Base-by-base conservation (phyloP, 2,113 vertebrate genomes). In the Labrus mixtus region DNA sequence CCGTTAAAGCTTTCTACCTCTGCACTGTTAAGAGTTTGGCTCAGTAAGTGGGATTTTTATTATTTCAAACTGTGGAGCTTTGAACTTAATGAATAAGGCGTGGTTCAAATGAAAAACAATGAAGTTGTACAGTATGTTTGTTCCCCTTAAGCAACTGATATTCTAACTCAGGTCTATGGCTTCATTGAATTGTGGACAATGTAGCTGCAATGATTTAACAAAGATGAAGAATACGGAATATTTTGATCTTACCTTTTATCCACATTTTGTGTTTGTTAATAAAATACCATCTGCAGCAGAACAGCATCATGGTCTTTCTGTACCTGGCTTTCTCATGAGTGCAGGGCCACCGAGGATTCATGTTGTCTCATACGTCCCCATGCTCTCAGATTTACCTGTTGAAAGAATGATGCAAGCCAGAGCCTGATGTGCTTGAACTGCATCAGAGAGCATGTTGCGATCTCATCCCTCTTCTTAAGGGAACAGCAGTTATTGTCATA, bases 361-460 rank as follows among this genome's bases (percentile, higher is more conserved):
- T 68, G 75, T 76, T 64, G 83, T 86, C 77, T 56, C 67, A 12
- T 16, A 54, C 1, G 3, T 78, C 82, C 81, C 86, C 36, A 17
- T 15, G 76, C 25, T 36, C 76, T 71, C 63, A 20, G 20, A 33
- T 53, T 64, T 13, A 87, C 85, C 68, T 92, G 89, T 84, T 84
- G 90, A 87, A 87, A 90, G 79, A 80, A 88, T 93, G 90, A 92
- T 92, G 92, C 91, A 92, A 93, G 82, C 71, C 20, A 2, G 20
- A 58, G 66, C 36, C 64, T 61, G 29, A 33, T 33, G 48, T 0
- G 61, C 29, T 68, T n/a, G 15, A 63, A 76, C 80, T 39, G 65
- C 57, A 76, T 55, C 58, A 53, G 8, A 45, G 20, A 57, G 61
- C 41, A 70, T 87, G 79, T 70, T 89, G 83, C 85, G 86, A 82